Evolutionary conservation across 2,888 invertebrate genomes (phyloP).

Genomic region (Octodonta nipae): DNA sequence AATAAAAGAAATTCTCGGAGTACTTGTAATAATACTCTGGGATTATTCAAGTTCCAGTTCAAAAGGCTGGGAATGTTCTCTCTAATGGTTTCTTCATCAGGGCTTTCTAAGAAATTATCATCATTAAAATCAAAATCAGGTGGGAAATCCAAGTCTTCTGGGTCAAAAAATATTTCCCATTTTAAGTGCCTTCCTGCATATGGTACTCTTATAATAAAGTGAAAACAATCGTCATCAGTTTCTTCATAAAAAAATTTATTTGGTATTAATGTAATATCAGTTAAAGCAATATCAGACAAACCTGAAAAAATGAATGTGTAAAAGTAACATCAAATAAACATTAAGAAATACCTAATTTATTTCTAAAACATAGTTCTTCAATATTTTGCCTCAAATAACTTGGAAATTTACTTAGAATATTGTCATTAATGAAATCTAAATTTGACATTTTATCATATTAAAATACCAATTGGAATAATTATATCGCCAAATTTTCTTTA

Average conservation of each 20-base stretch:
- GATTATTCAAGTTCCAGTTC: slow-evolving; percentile 50
- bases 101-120: slow-evolving; percentile 47
- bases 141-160: slow-evolving; percentile 40
- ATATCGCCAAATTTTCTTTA: no score
- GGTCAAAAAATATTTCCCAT: slow-evolving; percentile 60
- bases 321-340: not conserved
- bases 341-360: not conserved
- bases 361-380: not conserved
- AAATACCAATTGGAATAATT: no score
- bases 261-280: not conserved
- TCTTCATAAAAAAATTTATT: not conserved
- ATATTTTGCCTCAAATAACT: not conserved
- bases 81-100: slow-evolving; percentile 42
- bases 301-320: not conserved
- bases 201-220: slow-evolving; percentile 50
- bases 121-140: slow-evolving; percentile 66
- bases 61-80: slow-evolving; percentile 45
- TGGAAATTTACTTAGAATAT: not conserved
- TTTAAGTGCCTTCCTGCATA: slow-evolving; percentile 53
- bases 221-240: not conserved
- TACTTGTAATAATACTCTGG: slow-evolving; percentile 39
- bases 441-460: no score
- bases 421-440: not conserved
- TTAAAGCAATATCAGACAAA: not conserved
- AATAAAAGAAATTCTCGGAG: not conserved